Evolutionary conservation across 2,797 vertebrate genomes (phyloP), one percentile per base, ranked within the genome.

Genomic region (Pogonophryne albipinna): DNA sequence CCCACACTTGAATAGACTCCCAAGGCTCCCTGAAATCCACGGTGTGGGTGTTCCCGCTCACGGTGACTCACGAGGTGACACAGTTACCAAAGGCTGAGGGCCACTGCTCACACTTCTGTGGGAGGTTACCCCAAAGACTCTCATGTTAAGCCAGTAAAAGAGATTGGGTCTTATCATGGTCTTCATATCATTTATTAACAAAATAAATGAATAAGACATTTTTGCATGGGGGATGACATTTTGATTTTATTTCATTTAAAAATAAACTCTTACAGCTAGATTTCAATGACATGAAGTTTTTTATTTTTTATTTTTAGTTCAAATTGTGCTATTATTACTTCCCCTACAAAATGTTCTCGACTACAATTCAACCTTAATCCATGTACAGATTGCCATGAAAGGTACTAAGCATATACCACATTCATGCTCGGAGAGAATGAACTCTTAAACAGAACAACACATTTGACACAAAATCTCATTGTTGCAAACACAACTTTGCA

Each of bases 21-120:
- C 42, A 53, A 45, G 72, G 65, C 55, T 71, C 50, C 71, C 71
- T 60, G 53, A 44, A 82, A 80, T 91, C 71, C 79, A 74, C 69
- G n/a, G 42, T 82, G 73, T 90, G 87, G 80, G 88, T 91, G 82
- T 87, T 91, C 85, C 58, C 20, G 47, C 72, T 88, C 82, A 65
- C 57, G 46, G 50, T 91, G 89, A 92, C 87, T 91, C 88, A 91
- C 19, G n/a, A 75, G 61, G 67, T 78, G 80, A 80, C 76, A 69
- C 71, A 57, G 77, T 86, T 83, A 85, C 73, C 74, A 51, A 45
- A 72, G 16, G 65, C 46, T 80, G 74, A 65, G 86, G 91, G 91
- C 38, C 57, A 76, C 50, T 11, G 47, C 73, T 90, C 84, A 90
- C 53, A 69, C 74, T 53, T 41, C 59, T 74, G 76, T 75, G 42